Evolutionary conservation across 2,888 invertebrate species (phyloP).

Genomic region (Eueremaeus valkanovi): DNA sequence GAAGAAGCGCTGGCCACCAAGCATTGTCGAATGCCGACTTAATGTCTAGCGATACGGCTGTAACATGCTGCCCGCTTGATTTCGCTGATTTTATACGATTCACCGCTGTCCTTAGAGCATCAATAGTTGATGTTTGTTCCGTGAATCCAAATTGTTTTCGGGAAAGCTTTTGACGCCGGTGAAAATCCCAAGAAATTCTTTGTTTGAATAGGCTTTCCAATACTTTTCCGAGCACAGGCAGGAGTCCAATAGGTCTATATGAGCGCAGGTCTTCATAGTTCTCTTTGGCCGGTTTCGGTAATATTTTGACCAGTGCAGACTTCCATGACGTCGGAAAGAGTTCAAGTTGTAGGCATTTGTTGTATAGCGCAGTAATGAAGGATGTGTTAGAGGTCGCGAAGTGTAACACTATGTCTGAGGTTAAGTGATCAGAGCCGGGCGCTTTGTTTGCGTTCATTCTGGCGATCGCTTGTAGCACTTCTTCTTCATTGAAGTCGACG

Average conservation of each 20-base stretch:
- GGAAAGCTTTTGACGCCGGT: background rate
- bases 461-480: background rate
- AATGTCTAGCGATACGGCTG: slow-evolving; percentile 35
- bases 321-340: background rate
- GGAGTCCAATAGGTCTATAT: background rate
- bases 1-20: slow-evolving; percentile 19
- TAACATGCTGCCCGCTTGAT: background rate
- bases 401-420: background rate
- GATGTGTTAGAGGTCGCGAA: background rate
- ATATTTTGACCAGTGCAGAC: background rate
- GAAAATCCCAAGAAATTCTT: slow-evolving; percentile 1
- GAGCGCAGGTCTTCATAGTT: background rate
- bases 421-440: background rate
- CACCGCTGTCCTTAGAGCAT: background rate
- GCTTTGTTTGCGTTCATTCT: background rate
- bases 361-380: background rate
- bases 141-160: slow-evolving; percentile 34
- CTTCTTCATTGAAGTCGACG: background rate
- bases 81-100: background rate
- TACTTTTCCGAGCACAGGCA: background rate
- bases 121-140: slow-evolving; percentile 13
- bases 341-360: background rate
- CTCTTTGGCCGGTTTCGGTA: background rate
- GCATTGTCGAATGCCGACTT: slow-evolving; percentile 39
- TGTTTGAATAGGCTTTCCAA: background rate